Conservation (phyloP, 2,888 invertebrate species). For the Acanthosepion esculentum region DNA sequence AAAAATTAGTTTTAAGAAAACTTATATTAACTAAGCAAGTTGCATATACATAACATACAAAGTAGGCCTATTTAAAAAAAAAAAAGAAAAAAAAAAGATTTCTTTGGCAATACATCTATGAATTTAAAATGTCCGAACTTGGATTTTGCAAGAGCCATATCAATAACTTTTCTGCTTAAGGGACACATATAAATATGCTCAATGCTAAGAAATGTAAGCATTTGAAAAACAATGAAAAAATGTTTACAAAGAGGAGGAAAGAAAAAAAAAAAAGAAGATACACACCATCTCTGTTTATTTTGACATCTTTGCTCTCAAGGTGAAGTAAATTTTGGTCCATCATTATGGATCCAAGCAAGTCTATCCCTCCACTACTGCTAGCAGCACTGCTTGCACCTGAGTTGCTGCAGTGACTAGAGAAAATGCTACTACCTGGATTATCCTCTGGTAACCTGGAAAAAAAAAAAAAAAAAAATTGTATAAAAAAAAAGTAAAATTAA, state of each 20-base stretch:
- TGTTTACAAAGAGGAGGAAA: background rate
- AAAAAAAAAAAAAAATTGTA: background rate
- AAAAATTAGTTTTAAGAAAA: no score
- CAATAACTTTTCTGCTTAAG: no score
- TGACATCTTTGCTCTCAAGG: slow-evolving; percentile 70
- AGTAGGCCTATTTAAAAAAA: no score
- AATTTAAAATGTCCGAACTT: no score
- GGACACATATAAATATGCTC: no score
- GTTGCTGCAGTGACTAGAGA: slow-evolving; percentile 43
- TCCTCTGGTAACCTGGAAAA: slow-evolving; percentile 39
- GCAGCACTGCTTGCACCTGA: slow-evolving; percentile 23
- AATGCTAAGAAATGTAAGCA: no score
- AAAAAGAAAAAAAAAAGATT: no score
- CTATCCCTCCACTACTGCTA: slow-evolving; percentile 57
- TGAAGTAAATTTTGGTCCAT: slow-evolving; percentile 71
- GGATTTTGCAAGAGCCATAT: no score
- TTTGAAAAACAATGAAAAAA: no score
- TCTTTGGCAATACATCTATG: no score
- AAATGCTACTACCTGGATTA: slow-evolving; percentile 37
- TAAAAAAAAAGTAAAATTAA: background rate
- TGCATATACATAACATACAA: no score
- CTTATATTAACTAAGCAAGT: no score
- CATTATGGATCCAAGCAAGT: slow-evolving; percentile 74
- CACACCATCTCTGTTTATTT: slow-evolving; percentile 74
- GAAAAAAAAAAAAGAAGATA: background rate